phyloP scores from a whole-genome alignment of 2,888 invertebrate species.

The Agonopterix arenella region DNA sequence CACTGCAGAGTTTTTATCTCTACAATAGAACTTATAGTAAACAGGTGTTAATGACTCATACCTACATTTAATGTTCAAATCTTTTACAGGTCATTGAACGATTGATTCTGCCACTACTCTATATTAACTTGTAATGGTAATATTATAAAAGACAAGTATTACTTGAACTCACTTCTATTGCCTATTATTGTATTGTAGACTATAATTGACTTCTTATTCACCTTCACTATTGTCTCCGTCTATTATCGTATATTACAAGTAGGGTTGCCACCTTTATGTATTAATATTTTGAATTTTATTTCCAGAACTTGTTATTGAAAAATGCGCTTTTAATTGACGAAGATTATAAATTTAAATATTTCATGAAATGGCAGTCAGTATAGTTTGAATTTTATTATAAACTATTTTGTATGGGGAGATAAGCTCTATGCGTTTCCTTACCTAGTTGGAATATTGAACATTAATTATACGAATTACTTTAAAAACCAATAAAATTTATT shows the following conservation, averaged over 20 bases:
- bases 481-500: too few relatives aligned
- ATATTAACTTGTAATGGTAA: constrained; percentile 12
- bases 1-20: constrained; percentile 3
- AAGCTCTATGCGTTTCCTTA: too few relatives aligned
- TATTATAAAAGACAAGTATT: constrained; percentile 5
- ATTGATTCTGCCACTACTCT: constrained; percentile 7
- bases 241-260: constrained; percentile 32
- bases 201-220: constrained; percentile 34
- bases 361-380: too few relatives aligned
- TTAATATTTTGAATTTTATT: too few relatives aligned
- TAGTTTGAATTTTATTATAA: too few relatives aligned
- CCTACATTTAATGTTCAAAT: constrained; percentile 7
- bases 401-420: too few relatives aligned
- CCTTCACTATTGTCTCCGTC: constrained; percentile 45
- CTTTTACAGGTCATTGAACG: constrained; percentile 16
- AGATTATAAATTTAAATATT: too few relatives aligned
- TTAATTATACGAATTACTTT: too few relatives aligned
- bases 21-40: neutral
- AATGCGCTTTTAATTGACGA: too few relatives aligned
- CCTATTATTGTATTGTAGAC: constrained; percentile 18
- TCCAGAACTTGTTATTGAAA: too few relatives aligned
- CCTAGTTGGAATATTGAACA: too few relatives aligned
- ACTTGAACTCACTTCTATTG: neutral
- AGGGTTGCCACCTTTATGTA: too few relatives aligned
- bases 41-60: constrained; percentile 1